Evolutionary conservation across 2,113 vertebrate genomes (phyloP).

Genomic region (Furnarius figulus): DNA sequence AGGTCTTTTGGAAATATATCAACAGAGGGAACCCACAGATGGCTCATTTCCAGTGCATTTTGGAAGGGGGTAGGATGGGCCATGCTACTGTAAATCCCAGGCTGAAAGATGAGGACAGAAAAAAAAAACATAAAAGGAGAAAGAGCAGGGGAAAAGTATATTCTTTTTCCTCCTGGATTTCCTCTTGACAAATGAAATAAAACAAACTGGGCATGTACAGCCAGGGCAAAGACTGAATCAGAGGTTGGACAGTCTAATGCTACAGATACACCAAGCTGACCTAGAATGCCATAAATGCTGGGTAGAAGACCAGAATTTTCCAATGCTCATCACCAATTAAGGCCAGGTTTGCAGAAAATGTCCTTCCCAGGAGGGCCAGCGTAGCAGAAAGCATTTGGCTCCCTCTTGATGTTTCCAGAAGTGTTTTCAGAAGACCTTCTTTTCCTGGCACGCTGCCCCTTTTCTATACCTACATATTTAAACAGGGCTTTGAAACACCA

Average conservation of each 20-base stretch:
- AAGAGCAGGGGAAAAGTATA: accelerated
- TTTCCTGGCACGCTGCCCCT: constrained; percentile 6
- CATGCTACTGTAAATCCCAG: background rate
- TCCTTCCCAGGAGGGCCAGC: constrained; percentile 29
- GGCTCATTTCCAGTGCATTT: constrained; percentile 67
- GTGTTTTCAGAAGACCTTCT: constrained; percentile 36
- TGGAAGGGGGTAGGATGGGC: constrained; percentile 32
- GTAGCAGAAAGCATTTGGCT: constrained; percentile 41
- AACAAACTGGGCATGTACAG: background rate
- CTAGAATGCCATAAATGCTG: background rate
- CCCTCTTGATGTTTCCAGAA: constrained; percentile 36
- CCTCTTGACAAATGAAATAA: background rate
- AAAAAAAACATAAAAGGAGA: background rate
- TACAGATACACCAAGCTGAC: background rate
- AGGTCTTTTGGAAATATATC: constrained; percentile 71
- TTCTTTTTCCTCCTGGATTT: background rate
- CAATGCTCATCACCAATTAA: constrained; percentile 53
- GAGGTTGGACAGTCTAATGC: background rate
- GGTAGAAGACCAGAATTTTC: constrained; percentile 19
- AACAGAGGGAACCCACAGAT: constrained; percentile 71
- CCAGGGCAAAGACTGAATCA: background rate
- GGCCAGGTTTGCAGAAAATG: constrained; percentile 28
- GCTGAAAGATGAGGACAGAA: background rate
- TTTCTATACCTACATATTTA: constrained; percentile 6
- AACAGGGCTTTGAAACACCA: background rate